Conservation (phyloP, 2,888 invertebrate genomes). For the Conchocele bisecta region DNA sequence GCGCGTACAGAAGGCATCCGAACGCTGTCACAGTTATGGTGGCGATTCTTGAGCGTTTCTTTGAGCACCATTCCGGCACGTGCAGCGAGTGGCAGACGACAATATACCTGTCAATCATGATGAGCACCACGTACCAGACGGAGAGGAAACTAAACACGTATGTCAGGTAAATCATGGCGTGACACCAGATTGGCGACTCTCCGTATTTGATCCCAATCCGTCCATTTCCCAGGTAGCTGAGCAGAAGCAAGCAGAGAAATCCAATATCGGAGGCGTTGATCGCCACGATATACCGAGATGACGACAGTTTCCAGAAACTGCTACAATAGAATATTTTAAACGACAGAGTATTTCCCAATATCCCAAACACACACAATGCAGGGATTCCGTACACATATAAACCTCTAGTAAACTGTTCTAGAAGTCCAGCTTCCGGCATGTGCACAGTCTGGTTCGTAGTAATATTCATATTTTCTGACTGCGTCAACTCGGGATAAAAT, state of each 20-base stretch:
- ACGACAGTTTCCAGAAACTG: slow-evolving; percentile 88
- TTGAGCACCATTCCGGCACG: slow-evolving; percentile 28
- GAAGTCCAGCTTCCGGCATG: neutral
- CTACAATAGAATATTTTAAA: slow-evolving; percentile 89
- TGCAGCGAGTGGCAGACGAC: slow-evolving; percentile 25
- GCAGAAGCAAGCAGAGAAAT: slow-evolving; percentile 87
- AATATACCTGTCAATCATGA: slow-evolving; percentile 92
- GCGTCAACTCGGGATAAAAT: too few species aligned
- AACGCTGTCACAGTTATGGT: slow-evolving; percentile 10
- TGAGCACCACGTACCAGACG: slow-evolving; percentile 93
- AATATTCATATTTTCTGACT: too few species aligned
- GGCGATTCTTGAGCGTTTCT: slow-evolving; percentile 19
- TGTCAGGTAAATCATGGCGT: slow-evolving; percentile 69
- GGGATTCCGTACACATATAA: slow-evolving; percentile 82
- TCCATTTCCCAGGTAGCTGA: slow-evolving; percentile 67
- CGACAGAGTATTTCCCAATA: slow-evolving; percentile 89
- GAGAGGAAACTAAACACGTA: slow-evolving; percentile 90
- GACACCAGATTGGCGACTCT: slow-evolving; percentile 22
- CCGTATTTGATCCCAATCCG: slow-evolving; percentile 20
- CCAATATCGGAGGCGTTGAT: slow-evolving; percentile 90
- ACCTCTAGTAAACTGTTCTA: slow-evolving; percentile 22
- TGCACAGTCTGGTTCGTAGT: too few species aligned
- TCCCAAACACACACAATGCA: slow-evolving; percentile 87
- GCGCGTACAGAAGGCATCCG: neutral
- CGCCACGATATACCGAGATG: slow-evolving; percentile 90